phyloP scores from a whole-genome alignment of 2,888 invertebrate species.

The Scrobipalpa atriplicella region DNA sequence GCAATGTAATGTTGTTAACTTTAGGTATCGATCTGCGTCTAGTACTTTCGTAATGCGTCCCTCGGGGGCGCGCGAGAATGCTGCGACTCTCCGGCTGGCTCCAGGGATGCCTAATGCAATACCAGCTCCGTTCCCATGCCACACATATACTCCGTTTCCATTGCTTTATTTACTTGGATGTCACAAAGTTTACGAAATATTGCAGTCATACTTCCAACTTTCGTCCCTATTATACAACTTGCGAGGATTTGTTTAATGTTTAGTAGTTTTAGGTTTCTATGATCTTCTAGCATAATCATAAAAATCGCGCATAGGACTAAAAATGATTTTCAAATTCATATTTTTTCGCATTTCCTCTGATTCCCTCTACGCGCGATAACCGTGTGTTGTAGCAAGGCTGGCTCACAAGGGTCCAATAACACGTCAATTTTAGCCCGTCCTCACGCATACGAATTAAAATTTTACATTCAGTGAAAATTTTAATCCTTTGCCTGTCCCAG shows the following conservation, averaged over 20 bases:
- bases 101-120: slow-evolving; percentile 77
- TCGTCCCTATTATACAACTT: neutral
- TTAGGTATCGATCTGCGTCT: slow-evolving; percentile 75
- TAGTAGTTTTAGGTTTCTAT: slow-evolving; percentile 4
- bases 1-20: slow-evolving; percentile 61
- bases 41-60: slow-evolving; percentile 79
- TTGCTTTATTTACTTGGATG: slow-evolving; percentile 40
- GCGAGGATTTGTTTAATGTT: neutral
- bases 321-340: neutral
- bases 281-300: neutral
- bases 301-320: neutral
- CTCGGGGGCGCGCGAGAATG: slow-evolving; percentile 70
- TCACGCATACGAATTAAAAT: slow-evolving; percentile 74
- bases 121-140: slow-evolving; percentile 54
- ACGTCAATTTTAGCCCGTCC: slow-evolving; percentile 70
- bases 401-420: slow-evolving; percentile 68
- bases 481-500: slow-evolving; percentile 73
- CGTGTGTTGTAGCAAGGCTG: slow-evolving; percentile 26
- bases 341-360: slow-evolving; percentile 26
- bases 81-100: slow-evolving; percentile 64
- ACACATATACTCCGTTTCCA: slow-evolving; percentile 46
- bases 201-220: slow-evolving; percentile 9
- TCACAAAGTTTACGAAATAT: slow-evolving; percentile 16
- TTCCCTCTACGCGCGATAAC: slow-evolving; percentile 22
- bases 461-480: slow-evolving; percentile 74